A percentile compares a stretch with the other conserved stretches of the same genome.
phyloP scores from a whole-genome alignment of 2,113 vertebrate genomes.

The Pelobates fuscus region DNA sequence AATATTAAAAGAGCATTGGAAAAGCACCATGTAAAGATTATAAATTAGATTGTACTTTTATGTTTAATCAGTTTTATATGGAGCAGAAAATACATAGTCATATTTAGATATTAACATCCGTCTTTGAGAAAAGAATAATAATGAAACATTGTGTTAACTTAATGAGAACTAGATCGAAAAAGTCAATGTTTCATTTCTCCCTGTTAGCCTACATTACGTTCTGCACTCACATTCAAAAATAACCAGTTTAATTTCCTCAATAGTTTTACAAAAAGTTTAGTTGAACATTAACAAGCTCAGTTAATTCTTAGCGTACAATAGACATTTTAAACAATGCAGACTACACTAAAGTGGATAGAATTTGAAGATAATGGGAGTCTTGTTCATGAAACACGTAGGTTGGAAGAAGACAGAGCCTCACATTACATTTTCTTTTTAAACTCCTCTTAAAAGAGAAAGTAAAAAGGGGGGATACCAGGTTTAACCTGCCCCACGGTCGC shows the following conservation, averaged over 20 bases:
- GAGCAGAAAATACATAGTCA: conserved; percentile 30
- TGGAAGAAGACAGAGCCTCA: too few species aligned
- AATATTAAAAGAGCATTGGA: conserved; percentile 10
- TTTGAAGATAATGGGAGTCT: too few species aligned
- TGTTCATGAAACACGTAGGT: too few species aligned
- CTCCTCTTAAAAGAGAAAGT: too few species aligned
- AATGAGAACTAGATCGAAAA: conserved; percentile 37
- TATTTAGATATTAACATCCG: conserved; percentile 20
- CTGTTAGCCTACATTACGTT: conserved; percentile 32
- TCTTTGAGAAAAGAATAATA: conserved; percentile 15
- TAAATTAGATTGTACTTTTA: conserved; percentile 20
- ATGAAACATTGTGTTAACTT: conserved; percentile 32
- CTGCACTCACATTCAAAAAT: conserved; percentile 33
- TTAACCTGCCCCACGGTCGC: too few species aligned
- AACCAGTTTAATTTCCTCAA: conserved; percentile 52
- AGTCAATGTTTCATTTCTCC: conserved; percentile 41
- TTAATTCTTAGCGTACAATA: background rate
- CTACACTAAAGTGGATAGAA: too few species aligned
- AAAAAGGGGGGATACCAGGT: too few species aligned
- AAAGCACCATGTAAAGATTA: conserved; percentile 14
- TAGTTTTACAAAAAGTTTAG: conserved; percentile 47
- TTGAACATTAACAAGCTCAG: conserved; percentile 33
- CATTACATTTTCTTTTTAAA: too few species aligned
- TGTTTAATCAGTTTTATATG: conserved; percentile 34
- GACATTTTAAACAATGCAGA: background rate